Conservation (phyloP, 2,797 vertebrate species). For the Columba guinea region DNA sequence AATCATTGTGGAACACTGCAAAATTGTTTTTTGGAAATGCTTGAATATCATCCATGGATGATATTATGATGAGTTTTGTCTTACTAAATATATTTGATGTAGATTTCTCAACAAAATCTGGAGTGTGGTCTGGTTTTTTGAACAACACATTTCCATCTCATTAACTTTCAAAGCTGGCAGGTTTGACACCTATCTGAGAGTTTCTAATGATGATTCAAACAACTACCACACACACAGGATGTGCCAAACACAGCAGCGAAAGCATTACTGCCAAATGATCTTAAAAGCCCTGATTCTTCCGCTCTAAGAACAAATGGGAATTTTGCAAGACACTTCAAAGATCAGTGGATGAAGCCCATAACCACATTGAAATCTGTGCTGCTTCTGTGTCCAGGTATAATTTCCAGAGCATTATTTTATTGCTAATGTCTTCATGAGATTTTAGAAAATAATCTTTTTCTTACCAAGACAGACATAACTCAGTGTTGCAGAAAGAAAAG, state of each 20-base stretch:
- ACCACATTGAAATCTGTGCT: background rate
- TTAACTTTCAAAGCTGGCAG: background rate
- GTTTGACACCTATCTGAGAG: background rate
- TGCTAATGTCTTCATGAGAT: background rate
- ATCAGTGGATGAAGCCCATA: background rate
- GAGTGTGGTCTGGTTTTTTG: background rate
- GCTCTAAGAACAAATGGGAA: background rate
- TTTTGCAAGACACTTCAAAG: background rate
- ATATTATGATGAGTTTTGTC: background rate
- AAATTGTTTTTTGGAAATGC: background rate
- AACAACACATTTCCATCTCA: background rate
- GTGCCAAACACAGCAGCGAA: background rate
- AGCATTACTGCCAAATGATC: accelerated
- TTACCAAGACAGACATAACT: background rate
- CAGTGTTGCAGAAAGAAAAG: slow-evolving; percentile 14
- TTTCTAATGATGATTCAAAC: background rate
- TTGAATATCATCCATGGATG: background rate
- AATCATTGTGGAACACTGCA: background rate
- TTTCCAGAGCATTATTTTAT: background rate
- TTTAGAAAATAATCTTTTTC: slow-evolving; percentile 3
- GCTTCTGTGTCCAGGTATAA: background rate
- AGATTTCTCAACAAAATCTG: background rate
- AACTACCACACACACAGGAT: background rate
- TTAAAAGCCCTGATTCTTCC: background rate
- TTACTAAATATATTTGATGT: background rate